phyloP scores from a whole-genome alignment of 2,797 vertebrate genomes.

The Phoebastria nigripes region DNA sequence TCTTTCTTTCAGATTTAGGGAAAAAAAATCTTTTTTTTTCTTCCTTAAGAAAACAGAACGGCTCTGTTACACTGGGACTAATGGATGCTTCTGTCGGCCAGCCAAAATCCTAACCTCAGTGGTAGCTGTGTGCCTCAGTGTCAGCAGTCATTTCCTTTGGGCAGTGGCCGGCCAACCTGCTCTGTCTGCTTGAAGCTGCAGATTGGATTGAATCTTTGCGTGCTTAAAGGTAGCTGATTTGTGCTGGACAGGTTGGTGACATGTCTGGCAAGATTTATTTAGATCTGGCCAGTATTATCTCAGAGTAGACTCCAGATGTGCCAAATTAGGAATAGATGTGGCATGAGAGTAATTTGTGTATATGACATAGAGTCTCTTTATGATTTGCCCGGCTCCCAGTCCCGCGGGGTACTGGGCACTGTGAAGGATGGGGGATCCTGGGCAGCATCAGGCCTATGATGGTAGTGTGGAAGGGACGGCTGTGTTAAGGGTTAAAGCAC shows the following conservation, averaged over 20 bases:
- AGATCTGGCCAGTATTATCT: background rate
- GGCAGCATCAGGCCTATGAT: background rate
- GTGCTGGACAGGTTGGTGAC: background rate
- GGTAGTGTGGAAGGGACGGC: fast-evolving
- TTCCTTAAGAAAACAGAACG: background rate
- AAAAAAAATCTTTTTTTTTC: fast-evolving
- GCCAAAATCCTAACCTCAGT: background rate
- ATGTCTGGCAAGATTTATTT: background rate
- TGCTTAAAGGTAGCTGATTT: background rate
- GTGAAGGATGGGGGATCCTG: background rate
- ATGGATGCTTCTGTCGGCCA: background rate
- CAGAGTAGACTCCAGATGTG: background rate
- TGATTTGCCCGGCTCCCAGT: background rate
- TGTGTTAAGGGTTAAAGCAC: background rate
- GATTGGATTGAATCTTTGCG: background rate
- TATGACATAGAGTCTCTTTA: background rate
- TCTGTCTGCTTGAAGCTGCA: background rate
- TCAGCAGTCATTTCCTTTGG: background rate
- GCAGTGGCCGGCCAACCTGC: background rate
- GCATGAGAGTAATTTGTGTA: fast-evolving
- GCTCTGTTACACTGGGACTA: background rate
- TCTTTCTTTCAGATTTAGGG: background rate
- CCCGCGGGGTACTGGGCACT: fast-evolving
- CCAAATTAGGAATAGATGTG: background rate
- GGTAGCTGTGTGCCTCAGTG: background rate